Conservation (phyloP, 2,888 invertebrate species). For the Torymus tubicola region DNA sequence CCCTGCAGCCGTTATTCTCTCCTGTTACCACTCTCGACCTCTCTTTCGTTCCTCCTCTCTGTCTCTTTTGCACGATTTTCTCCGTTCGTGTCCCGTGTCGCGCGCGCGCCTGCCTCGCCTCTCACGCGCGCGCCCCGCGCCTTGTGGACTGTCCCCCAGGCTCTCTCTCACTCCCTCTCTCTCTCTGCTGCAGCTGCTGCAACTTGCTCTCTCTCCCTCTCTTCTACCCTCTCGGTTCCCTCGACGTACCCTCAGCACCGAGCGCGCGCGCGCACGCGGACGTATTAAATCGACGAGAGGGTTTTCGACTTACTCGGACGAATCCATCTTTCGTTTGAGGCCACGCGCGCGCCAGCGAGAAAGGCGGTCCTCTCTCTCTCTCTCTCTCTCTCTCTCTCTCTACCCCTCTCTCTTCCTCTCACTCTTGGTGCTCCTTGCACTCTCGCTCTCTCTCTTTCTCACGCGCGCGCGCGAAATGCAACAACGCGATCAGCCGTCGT, state of each 20-base stretch:
- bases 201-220: too few species aligned
- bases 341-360: too few species aligned
- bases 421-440: slow-evolving; percentile 15
- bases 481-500: too few species aligned
- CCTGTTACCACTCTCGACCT: background rate
- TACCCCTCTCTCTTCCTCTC: background rate
- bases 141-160: slow-evolving; percentile 1
- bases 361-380: slow-evolving; percentile 13
- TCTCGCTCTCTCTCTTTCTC: too few species aligned
- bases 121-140: slow-evolving; percentile 6
- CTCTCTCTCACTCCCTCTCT: background rate
- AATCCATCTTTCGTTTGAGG: slow-evolving; percentile 55
- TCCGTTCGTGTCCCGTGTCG: background rate
- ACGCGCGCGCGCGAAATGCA: too few species aligned
- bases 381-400: slow-evolving; percentile 11
- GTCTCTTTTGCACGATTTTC: slow-evolving; percentile 13
- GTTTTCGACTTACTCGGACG: slow-evolving; percentile 58
- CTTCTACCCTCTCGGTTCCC: too few species aligned
- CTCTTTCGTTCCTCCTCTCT: slow-evolving; percentile 39
- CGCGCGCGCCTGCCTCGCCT: background rate
- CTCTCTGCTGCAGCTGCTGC: too few species aligned
- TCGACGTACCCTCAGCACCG: too few species aligned
- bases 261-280: background rate
- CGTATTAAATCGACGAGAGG: slow-evolving; percentile 23
- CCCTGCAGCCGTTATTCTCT: background rate